These are phyloP conservation scores for Drosophila truncata DNA, from an alignment of 1,140 invertebrate genomes.

Conservation along the genomic window DNA sequence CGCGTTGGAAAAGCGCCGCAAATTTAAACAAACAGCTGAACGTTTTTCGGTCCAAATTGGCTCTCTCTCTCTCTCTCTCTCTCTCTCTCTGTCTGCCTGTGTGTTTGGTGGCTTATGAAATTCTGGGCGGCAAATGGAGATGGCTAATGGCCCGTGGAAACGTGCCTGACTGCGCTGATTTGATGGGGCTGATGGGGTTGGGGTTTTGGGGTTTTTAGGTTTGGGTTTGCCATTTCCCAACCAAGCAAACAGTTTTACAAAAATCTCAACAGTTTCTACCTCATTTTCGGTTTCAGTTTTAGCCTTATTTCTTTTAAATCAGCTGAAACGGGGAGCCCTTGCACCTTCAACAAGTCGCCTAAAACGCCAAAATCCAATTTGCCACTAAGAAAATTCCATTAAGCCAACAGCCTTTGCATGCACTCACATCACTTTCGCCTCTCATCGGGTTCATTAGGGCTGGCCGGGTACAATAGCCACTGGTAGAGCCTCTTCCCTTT, in stretches of 20 bases:
- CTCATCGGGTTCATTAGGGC: slow-evolving; percentile 30
- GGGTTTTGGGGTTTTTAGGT: no score
- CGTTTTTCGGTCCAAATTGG: slow-evolving; percentile 18
- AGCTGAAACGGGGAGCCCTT: not conserved
- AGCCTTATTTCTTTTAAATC: slow-evolving; percentile 13
- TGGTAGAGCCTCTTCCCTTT: not conserved
- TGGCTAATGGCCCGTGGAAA: slow-evolving; percentile 59
- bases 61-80: not conserved
- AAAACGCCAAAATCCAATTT: slow-evolving; percentile 15
- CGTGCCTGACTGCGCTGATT: slow-evolving; percentile 56
- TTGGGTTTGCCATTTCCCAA: slow-evolving; percentile 8
- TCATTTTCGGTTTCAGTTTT: not conserved
- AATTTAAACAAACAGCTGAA: slow-evolving; percentile 52
- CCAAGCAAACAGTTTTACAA: slow-evolving; percentile 33
- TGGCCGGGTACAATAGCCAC: slow-evolving; percentile 5
- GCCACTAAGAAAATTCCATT: slow-evolving; percentile 26
- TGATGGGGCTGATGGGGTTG: slow-evolving; percentile 15
- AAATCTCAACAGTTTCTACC: slow-evolving; percentile 2
- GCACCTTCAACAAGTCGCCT: slow-evolving; percentile 29
- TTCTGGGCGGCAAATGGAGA: slow-evolving; percentile 11
- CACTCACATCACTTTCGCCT: slow-evolving; percentile 3
- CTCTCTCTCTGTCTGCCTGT: not conserved
- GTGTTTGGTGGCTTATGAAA: not conserved
- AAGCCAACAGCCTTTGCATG: slow-evolving; percentile 12
- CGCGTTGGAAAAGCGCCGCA: slow-evolving; percentile 24